phyloP scores from a whole-genome alignment of 2,797 vertebrate genomes.

The Carduelis carduelis region DNA sequence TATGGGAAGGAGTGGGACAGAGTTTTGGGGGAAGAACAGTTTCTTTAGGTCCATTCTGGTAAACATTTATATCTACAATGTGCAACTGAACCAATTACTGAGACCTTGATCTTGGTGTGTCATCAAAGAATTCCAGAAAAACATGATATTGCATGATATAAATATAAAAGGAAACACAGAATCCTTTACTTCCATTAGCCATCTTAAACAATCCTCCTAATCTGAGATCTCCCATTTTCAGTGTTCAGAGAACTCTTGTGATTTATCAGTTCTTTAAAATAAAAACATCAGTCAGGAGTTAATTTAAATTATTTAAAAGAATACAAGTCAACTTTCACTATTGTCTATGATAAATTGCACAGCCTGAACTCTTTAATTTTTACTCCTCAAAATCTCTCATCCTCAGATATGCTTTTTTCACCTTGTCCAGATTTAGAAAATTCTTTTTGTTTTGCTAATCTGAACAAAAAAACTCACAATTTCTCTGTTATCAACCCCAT shows the following conservation, averaged over 20 bases:
- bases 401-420: not conserved
- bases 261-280: not conserved
- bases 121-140: not conserved
- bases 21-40: not conserved
- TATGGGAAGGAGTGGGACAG: not conserved
- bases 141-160: fast-evolving
- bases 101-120: not conserved
- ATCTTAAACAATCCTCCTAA: not conserved
- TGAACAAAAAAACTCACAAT: not conserved
- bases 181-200: not conserved
- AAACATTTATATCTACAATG: not conserved
- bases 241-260: not conserved
- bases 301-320: not conserved
- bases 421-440: not conserved
- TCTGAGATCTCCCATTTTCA: not conserved
- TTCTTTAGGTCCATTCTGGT: not conserved
- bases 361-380: not conserved
- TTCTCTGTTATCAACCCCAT: not conserved
- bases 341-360: not conserved
- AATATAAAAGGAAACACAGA: not conserved
- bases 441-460: not conserved
- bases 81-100: not conserved
- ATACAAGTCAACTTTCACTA: not conserved
- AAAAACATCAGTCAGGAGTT: not conserved
- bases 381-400: not conserved